Percentiles rank a stretch among this genome's conserved stretches.
Conservation (phyloP, 1,140 invertebrate species). For the Choristoneura fumiferana region DNA sequence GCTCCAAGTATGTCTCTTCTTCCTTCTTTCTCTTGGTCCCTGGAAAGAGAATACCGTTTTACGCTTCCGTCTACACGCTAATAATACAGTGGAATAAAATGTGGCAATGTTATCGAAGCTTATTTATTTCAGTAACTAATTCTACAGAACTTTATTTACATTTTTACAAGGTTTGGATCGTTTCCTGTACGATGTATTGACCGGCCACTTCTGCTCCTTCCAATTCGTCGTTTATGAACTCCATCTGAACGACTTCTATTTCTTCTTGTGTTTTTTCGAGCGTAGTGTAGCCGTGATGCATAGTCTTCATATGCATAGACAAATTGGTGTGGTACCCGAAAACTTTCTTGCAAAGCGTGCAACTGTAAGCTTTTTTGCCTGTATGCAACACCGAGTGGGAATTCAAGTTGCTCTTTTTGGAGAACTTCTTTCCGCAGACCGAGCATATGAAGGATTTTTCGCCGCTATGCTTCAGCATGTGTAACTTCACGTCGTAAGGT, state of each 20-base stretch:
- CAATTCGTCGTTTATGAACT: slow-evolving; percentile 44
- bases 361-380: slow-evolving; percentile 77
- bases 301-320: slow-evolving; percentile 49
- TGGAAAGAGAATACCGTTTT: slow-evolving; percentile 41
- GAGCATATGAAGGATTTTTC: slow-evolving; percentile 80
- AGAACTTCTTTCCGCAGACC: slow-evolving; percentile 81
- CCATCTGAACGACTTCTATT: slow-evolving; percentile 43
- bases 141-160: too few relatives aligned
- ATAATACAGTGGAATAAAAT: too few relatives aligned
- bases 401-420: slow-evolving; percentile 79
- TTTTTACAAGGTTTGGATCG: not conserved
- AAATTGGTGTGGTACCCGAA: slow-evolving; percentile 64
- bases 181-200: slow-evolving; percentile 25
- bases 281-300: slow-evolving; percentile 39
- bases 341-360: slow-evolving; percentile 76
- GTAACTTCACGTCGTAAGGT: slow-evolving; percentile 83
- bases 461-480: slow-evolving; percentile 85
- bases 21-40: slow-evolving; percentile 31
- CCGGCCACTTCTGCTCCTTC: slow-evolving; percentile 37
- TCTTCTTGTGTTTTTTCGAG: slow-evolving; percentile 21
- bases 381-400: slow-evolving; percentile 78
- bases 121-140: too few relatives aligned
- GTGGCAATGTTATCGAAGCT: too few relatives aligned
- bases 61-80: not conserved
- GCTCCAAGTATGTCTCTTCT: slow-evolving; percentile 32